Evolutionary conservation across 2,113 vertebrate species (phyloP), one percentile per base, ranked within the genome.

Genomic region (Zosterops lateralis): DNA sequence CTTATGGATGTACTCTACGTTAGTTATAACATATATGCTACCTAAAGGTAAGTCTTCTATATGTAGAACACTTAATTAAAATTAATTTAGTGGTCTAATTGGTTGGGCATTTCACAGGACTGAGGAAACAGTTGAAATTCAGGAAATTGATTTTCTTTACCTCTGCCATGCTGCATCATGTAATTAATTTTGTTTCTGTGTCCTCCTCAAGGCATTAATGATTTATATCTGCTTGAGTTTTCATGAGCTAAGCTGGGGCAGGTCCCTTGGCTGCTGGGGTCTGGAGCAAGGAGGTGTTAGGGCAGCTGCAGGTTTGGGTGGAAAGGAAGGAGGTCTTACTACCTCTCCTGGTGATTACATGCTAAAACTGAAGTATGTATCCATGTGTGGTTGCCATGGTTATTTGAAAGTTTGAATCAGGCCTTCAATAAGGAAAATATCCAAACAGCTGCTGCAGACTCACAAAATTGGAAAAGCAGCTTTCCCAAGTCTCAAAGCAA

Each of bases 1-100:
- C 97, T 97, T 99, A 95, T 99, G 99, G 98, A 97, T 99, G 82
- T 98, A 92, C 87, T 99, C 96, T 82, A 96, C 98, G 0, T 97
- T 98, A 87, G 97, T 97, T 95, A 95, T 98, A 96, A 97, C 97
- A 38, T 84, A 94, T n/a, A 97, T 93, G 61, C 92, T 97, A 65
- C 97, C 85, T 86, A 94, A 97, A 97, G 98, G 98, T 98, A 97
- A 98, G 98, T 96, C 62, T 87, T 25, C 57, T 62, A 26, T 21
- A 28, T 17, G 10, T 5, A 36, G 19, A 57, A 38, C 40, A 10
- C 22, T 32, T 84, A n/a, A n/a, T 15, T 78, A 29, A 80, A 84
- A 50, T 48, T 4, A 14, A 7, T 77, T 83, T n/a, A 65, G 15
- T 75, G 7, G 2, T 72, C 16, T 5, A 20, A 1, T 54, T 3